These are phyloP conservation scores for Onthophagus sagittarius DNA, from an alignment of 2,888 invertebrate species.

Conservation along the genomic window DNA sequence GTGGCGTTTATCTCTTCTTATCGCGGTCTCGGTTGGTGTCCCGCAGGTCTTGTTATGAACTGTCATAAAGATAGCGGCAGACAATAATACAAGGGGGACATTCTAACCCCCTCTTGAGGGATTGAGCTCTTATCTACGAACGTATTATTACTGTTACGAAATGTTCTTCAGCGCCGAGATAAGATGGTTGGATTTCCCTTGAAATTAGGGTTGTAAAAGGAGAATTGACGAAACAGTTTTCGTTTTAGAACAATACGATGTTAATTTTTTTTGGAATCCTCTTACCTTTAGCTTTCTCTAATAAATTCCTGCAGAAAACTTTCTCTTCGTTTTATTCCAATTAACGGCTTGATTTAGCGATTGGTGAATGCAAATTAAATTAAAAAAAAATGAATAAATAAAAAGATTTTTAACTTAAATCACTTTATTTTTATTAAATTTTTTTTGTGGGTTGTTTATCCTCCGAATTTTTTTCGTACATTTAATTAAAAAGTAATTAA, in stretches of 20 bases:
- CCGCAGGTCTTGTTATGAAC: slow-evolving; percentile 29
- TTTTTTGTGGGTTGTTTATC: slow-evolving; percentile 6
- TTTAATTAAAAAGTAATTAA: slow-evolving; percentile 14
- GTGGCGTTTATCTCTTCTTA: slow-evolving; percentile 32
- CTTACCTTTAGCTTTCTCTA: neutral
- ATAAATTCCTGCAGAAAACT: neutral
- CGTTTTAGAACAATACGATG: neutral
- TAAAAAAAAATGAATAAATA: slow-evolving; percentile 4
- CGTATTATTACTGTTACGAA: neutral
- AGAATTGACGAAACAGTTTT: neutral
- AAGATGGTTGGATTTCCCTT: neutral
- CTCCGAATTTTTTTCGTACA: neutral
- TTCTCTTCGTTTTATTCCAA: neutral
- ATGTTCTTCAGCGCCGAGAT: neutral
- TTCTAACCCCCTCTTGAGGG: neutral
- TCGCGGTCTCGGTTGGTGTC: slow-evolving; percentile 29
- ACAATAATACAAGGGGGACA: slow-evolving; percentile 20
- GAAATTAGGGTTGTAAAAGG: slow-evolving; percentile 4
- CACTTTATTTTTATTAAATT: slow-evolving; percentile 19
- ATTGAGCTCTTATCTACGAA: neutral
- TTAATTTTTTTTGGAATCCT: neutral
- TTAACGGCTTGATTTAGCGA: slow-evolving; percentile 1
- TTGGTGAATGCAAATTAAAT: neutral
- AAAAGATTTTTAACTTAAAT: slow-evolving; percentile 12
- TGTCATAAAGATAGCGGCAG: slow-evolving; percentile 31